Conservation (phyloP, 2,797 vertebrate species). For the Myripristis jacobus region DNA sequence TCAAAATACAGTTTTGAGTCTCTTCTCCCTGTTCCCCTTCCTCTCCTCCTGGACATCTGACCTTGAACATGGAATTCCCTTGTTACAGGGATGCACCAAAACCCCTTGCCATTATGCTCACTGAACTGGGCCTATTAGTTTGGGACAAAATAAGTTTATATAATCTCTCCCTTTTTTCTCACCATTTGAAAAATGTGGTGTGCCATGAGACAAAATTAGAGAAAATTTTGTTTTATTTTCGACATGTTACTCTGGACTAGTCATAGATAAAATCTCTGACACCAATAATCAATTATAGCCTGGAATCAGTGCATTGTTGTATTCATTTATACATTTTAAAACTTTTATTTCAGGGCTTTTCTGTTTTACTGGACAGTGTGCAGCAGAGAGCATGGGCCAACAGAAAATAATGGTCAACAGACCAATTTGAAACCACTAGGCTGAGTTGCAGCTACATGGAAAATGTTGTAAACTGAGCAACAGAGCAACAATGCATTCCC, state of each 20-base stretch:
- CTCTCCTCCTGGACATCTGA: constrained; percentile 46
- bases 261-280: too few relatives aligned
- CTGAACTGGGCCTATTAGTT: too few relatives aligned
- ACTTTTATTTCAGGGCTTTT: not conserved
- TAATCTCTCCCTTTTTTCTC: too few relatives aligned
- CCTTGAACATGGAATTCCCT: constrained; percentile 33
- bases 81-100: too few relatives aligned
- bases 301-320: too few relatives aligned
- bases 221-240: too few relatives aligned
- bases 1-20: constrained; percentile 9
- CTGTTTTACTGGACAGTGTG: not conserved
- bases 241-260: too few relatives aligned
- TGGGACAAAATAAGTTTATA: too few relatives aligned
- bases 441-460: constrained; percentile 15
- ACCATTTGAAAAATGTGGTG: too few relatives aligned
- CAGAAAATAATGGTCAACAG: not conserved
- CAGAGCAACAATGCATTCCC: constrained; percentile 24
- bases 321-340: constrained; percentile 5
- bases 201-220: too few relatives aligned
- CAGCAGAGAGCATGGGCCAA: not conserved
- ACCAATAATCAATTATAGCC: too few relatives aligned
- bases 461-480: constrained; percentile 15
- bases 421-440: not conserved
- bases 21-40: constrained; percentile 7
- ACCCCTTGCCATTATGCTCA: too few relatives aligned